Evolutionary conservation across 1,140 invertebrate genomes (phyloP).

Genomic region (Laupala kohalensis): DNA sequence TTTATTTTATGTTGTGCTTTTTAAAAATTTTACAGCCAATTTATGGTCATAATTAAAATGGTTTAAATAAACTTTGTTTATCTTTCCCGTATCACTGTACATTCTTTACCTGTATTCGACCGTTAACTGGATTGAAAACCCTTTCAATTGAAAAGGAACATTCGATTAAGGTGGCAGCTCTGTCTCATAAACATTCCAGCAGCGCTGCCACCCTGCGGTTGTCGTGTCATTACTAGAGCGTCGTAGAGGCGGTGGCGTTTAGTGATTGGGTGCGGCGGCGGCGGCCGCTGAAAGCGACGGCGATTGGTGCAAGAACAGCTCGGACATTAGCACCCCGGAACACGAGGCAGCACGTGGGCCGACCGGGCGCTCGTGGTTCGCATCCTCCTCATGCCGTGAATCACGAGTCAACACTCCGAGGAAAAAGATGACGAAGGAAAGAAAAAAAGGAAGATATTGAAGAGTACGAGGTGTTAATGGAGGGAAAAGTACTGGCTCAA

Average conservation of each 20-base stretch:
- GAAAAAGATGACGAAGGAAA: too few species aligned
- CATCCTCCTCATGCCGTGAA: neutral
- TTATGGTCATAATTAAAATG: too few species aligned
- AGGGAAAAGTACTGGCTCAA: neutral
- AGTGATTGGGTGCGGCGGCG: neutral
- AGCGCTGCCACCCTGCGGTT: neutral
- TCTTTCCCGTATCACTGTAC: too few species aligned
- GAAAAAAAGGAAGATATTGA: too few species aligned
- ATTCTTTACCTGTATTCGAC: too few species aligned
- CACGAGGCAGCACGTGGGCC: neutral
- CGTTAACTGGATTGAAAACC: too few species aligned
- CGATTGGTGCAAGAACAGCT: neutral
- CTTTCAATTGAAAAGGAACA: too few species aligned
- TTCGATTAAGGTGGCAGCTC: too few species aligned
- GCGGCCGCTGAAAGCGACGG: neutral
- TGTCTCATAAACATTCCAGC: neutral
- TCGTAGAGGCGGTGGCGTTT: neutral
- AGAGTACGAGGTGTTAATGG: neutral
- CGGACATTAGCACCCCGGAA: neutral
- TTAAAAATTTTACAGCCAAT: too few species aligned
- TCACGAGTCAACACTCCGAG: neutral
- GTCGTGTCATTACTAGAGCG: neutral
- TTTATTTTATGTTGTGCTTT: too few species aligned
- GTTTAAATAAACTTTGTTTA: too few species aligned
- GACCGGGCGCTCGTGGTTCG: neutral